Evolutionary conservation across 2,797 vertebrate genomes (phyloP).

Genomic region (Hippocampus kuda): DNA sequence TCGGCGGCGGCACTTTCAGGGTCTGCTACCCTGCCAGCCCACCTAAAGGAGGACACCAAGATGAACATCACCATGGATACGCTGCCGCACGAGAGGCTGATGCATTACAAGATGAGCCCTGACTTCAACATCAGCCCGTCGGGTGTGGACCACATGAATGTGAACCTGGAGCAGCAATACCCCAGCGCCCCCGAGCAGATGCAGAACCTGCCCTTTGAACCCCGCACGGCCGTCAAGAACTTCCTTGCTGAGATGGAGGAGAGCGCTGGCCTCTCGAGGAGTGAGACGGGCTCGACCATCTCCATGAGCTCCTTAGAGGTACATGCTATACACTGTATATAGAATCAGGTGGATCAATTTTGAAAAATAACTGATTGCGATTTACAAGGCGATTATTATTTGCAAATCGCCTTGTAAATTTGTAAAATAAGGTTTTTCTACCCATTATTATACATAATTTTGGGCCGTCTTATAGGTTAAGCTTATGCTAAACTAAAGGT

Average conservation of each 20-base stretch:
- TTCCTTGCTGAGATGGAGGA: slow-evolving; percentile 99
- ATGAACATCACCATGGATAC: slow-evolving; percentile 93
- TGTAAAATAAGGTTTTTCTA: too few species aligned
- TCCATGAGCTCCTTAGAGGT: slow-evolving; percentile 99
- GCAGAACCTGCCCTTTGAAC: slow-evolving; percentile 94
- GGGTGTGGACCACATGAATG: slow-evolving; percentile 91
- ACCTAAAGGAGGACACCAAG: slow-evolving; percentile 91
- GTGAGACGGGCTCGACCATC: slow-evolving; percentile 96
- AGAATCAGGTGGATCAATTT: too few species aligned
- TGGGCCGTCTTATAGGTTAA: too few species aligned
- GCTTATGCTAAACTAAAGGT: too few species aligned
- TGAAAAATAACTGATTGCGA: too few species aligned
- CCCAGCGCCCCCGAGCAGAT: slow-evolving; percentile 79
- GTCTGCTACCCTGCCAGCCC: slow-evolving; percentile 77
- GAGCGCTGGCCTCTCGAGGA: slow-evolving; percentile 82
- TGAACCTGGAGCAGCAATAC: slow-evolving; percentile 89
- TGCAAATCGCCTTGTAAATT: too few species aligned
- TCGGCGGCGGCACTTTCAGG: slow-evolving; percentile 52
- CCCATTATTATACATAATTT: too few species aligned
- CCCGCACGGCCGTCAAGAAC: slow-evolving; percentile 96
- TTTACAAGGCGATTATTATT: too few species aligned
- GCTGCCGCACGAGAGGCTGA: slow-evolving; percentile 88
- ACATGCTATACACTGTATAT: slow-evolving; percentile 5
- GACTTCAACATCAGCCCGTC: slow-evolving; percentile 87
- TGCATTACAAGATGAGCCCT: slow-evolving; percentile 95